Evolutionary conservation across 2,797 vertebrate species (phyloP), one percentile per base, ranked within the genome.

Genomic region (Podargus strigoides): DNA sequence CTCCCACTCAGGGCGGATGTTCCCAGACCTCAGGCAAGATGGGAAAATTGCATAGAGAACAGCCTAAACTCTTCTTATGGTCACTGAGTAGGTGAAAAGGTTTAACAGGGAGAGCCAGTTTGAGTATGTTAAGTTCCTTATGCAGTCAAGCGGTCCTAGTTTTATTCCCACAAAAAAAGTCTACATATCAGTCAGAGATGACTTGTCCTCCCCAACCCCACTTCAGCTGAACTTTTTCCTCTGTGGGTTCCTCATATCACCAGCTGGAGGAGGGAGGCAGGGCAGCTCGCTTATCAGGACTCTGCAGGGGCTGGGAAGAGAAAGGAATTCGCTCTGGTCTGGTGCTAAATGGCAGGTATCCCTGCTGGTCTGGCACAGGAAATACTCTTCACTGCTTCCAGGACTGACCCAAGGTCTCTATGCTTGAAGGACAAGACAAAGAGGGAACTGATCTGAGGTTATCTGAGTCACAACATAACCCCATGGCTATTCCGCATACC

Each of bases 91-190:
- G 18, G 46, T 77, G 58, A 64, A 93, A 91, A 80, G 46, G 5
- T 85, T 87, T 87, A 76, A 72, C 53, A 72, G 62, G 86, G 17
- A 49, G n/a, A 90, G 42, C 14, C 13, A 47, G 37, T 69, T 60
- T 77, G 46, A 63, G 24, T 26, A 76, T 9, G 0, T 70, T 28
- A 83, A 70, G 11, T 68, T 87, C 46, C 49, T 74, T 53, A 18
- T 80, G n/a, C 37, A 80, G 78, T 86, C 67, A 73, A 89, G 47
- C 24, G 3, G 5, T 87, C 62, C 66, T 83, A 75, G 62, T 94
- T 94, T 72, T 75, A 85, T 77, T 91, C 23, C 47, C 46, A 55
- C n/a, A 59, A 13, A 85, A 85, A 41, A 69, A 44, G 28, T 70
- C 34, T 74, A 21, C 19, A 0, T 86, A 70, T 67, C 67, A 72